phyloP scores from a whole-genome alignment of 2,113 vertebrate species.

The Cynopterus brachyotis region DNA sequence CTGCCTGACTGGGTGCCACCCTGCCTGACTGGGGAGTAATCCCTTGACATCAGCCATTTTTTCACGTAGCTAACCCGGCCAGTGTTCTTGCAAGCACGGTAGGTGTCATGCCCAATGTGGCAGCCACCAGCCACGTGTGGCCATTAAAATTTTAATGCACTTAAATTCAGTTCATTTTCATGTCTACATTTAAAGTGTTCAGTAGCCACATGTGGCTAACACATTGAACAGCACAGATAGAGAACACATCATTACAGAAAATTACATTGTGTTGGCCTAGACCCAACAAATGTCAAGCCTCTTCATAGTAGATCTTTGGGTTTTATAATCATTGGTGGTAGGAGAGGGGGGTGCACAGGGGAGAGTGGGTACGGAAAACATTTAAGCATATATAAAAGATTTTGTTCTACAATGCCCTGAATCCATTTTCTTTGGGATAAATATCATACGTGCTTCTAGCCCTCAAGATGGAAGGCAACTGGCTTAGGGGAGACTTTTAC shows the following conservation, averaged over 20 bases:
- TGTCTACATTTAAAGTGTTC: neutral
- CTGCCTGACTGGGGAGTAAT: neutral
- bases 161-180: neutral
- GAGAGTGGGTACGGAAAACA: neutral
- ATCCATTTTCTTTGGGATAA: neutral
- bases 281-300: neutral
- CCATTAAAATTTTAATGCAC: neutral
- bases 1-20: neutral
- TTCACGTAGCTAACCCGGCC: neutral
- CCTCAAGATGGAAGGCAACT: neutral
- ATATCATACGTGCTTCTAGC: neutral
- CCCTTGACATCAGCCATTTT: neutral
- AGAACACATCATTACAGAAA: neutral
- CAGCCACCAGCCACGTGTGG: neutral
- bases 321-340: neutral
- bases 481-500: neutral
- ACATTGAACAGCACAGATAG: neutral
- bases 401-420: neutral
- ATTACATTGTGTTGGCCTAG: neutral
- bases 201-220: neutral
- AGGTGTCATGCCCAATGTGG: neutral
- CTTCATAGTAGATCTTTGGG: neutral
- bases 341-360: neutral
- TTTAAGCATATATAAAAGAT: neutral
- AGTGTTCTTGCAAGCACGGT: neutral